A percentile compares a stretch with the other conserved stretches of the same genome.
Conservation (phyloP, 2,797 vertebrate genomes). For the Thaleichthys pacificus region DNA sequence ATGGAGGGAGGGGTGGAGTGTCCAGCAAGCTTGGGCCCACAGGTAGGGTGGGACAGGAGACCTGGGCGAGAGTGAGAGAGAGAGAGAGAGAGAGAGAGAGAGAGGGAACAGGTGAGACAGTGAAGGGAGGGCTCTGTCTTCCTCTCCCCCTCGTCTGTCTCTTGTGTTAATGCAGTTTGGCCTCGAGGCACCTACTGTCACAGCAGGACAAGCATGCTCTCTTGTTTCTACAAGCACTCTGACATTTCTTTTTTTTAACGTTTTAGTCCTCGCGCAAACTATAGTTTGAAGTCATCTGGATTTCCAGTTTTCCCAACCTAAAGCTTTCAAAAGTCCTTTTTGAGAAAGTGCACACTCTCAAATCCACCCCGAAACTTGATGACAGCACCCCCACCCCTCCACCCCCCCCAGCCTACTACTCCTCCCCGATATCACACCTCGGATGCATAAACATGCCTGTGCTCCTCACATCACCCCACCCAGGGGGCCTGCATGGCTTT, state of each 20-base stretch:
- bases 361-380: conserved; percentile 58
- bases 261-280: background rate
- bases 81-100: background rate
- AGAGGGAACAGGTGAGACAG: background rate
- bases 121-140: background rate
- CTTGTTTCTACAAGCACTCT: conserved; percentile 14
- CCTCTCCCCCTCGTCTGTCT: background rate
- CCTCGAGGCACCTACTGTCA: conserved; percentile 21
- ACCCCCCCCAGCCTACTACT: conserved; percentile 32
- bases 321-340: background rate
- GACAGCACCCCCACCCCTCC: conserved; percentile 43
- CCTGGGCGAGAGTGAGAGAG: background rate
- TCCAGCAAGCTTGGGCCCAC: background rate
- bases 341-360: conserved; percentile 56
- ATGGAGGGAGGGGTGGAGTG: background rate
- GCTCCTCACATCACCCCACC: conserved; percentile 75
- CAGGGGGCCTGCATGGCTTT: conserved; percentile 75
- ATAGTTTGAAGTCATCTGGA: conserved; percentile 5
- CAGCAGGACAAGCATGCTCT: conserved; percentile 12
- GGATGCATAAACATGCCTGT: conserved; percentile 79
- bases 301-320: conserved; percentile 24
- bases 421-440: conserved; percentile 78
- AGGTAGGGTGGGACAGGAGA: background rate
- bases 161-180: conserved; percentile 15
- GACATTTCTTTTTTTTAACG: background rate